A percentile compares a stretch with the other conserved stretches of the same genome.
These are phyloP conservation scores for Chrysolina americana DNA, from an alignment of 2,888 invertebrate genomes.

Conservation along the genomic window DNA sequence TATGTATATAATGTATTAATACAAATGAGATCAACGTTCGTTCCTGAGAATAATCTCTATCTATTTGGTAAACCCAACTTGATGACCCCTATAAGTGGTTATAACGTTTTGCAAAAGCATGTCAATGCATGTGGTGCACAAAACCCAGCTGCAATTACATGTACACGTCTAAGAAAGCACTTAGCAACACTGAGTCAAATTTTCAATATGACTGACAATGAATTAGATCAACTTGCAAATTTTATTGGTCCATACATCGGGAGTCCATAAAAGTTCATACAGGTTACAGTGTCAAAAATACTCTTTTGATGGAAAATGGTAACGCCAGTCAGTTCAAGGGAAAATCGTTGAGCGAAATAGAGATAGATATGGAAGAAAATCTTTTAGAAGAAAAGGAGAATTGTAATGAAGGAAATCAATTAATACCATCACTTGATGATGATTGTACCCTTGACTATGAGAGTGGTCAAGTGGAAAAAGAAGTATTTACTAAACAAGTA, in stretches of 20 bases:
- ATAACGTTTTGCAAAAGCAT: slow-evolving; percentile 51
- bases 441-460: neutral
- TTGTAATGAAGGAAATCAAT: slow-evolving; percentile 2
- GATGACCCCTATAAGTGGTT: slow-evolving; percentile 46
- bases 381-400: slow-evolving; percentile 27
- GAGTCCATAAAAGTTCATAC: slow-evolving; percentile 44
- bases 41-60: slow-evolving; percentile 42
- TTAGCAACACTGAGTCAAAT: slow-evolving; percentile 51
- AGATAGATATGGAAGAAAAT: slow-evolving; percentile 45
- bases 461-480: neutral
- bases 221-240: slow-evolving; percentile 50
- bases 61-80: slow-evolving; percentile 46
- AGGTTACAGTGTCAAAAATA: slow-evolving; percentile 44
- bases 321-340: slow-evolving; percentile 42
- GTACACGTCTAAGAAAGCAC: slow-evolving; percentile 50
- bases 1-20: neutral
- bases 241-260: slow-evolving; percentile 53
- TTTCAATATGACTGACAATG: slow-evolving; percentile 49
- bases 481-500: neutral
- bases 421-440: neutral
- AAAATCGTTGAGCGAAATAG: slow-evolving; percentile 44
- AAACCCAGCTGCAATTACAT: slow-evolving; percentile 47
- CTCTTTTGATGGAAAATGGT: slow-evolving; percentile 46
- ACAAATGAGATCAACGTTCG: slow-evolving; percentile 30
- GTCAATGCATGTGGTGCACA: slow-evolving; percentile 47